Base-by-base conservation (phyloP, 2,888 invertebrate species). In the Agelastica alni region DNA sequence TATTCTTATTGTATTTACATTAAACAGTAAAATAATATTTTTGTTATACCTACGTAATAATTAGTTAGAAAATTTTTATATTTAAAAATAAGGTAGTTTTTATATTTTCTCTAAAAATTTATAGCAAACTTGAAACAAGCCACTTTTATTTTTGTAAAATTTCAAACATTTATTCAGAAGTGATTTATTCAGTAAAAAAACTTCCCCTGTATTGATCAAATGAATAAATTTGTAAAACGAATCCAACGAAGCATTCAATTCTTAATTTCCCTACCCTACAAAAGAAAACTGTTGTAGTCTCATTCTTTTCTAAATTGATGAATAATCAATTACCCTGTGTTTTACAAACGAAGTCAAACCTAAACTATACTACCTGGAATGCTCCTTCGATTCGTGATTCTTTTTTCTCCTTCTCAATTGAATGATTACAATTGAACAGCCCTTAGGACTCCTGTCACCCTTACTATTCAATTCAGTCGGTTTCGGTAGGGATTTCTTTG, bases 241-340 rank as follows among this genome's bases (percentile, higher is more conserved):
- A 66, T 63, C 69, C 73, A 75, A 72, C 73, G 74, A 75, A 74
- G 69, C 75, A 70, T 71, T 73, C 69, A 74, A 75, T 74, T 75
- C 73, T 68, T 75, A 75, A 75, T 75, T 76, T 75, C 72, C 72
- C 71, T 62, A 63, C 63, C 59, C 59, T 57, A 64, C 63, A 64
- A 68, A 65, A 62, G 67, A 62, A 64, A 65, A 61, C 62, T 65
- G 65, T 66, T 70, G 68, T 69, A 67, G 69, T 69, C 69, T 71
- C 70, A 68, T 73, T 73, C 73, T 70, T 72, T 73, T 69, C 68
- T 69, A 75, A 69, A 75, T 74, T 76, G 75, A 75, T 77, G 77
- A 77, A 77, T 77, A 77, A 77, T 77, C 77, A 77, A 77, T 76
- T 76, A 74, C 75, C 70, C 71, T 57, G 57, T 65, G 75, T 76